These are phyloP conservation scores for Cecropterus lyciades DNA, from an alignment of 1,140 invertebrate species.

Conservation along the genomic window DNA sequence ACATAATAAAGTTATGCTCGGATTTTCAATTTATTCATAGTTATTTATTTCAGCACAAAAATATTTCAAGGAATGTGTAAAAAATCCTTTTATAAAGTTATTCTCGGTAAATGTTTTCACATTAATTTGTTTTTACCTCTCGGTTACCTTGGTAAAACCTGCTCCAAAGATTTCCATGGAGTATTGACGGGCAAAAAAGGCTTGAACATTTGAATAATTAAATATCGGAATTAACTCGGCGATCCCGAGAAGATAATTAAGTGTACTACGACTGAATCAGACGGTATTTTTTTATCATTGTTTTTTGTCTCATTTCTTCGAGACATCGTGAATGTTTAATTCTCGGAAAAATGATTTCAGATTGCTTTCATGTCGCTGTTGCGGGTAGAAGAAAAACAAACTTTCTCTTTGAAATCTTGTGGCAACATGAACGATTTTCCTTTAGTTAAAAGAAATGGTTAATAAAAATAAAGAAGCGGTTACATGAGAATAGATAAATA, in stretches of 20 bases:
- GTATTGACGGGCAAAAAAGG: conserved; percentile 43
- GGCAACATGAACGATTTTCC: conserved; percentile 39
- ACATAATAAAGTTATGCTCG: too few species aligned
- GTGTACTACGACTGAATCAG: conserved; percentile 49
- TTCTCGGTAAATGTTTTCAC: conserved; percentile 4
- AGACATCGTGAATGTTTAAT: conserved; percentile 58
- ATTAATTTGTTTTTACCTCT: conserved; percentile 20
- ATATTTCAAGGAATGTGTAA: conserved; percentile 3
- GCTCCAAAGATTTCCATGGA: conserved; percentile 38
- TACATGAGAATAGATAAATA: too few species aligned
- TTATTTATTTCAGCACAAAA: background rate
- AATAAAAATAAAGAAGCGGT: background rate
- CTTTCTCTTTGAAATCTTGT: conserved; percentile 42
- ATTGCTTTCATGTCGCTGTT: conserved; percentile 54
- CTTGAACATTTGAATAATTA: conserved; percentile 68
- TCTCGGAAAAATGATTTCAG: conserved; percentile 48
- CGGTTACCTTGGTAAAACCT: conserved; percentile 37
- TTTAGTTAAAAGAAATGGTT: conserved; percentile 38
- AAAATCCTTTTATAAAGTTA: conserved; percentile 14
- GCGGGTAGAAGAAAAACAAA: conserved; percentile 52
- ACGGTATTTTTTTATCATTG: conserved; percentile 51
- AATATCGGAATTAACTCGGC: conserved; percentile 64
- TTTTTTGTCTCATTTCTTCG: conserved; percentile 43
- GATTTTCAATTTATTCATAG: too few species aligned
- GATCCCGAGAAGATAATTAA: conserved; percentile 60